Base-by-base conservation (phyloP, 1,140 invertebrate species). In the Drosophila suzukii region DNA sequence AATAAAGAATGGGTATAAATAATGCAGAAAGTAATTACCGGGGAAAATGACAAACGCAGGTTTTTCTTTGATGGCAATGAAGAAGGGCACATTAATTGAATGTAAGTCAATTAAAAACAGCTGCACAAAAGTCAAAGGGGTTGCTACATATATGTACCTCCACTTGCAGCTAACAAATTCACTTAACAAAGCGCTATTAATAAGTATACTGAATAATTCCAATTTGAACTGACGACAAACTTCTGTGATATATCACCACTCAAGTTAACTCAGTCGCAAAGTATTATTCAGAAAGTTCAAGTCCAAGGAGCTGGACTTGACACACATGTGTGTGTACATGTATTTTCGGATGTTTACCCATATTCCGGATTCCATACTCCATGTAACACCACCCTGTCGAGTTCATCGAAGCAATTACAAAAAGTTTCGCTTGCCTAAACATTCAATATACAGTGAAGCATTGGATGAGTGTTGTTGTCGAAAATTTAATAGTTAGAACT, bases 381-480 rank as follows among this genome's bases (percentile, higher is more conserved):
- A 27, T n/a, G 30, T 30, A 49, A 13, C 30, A 51, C 32, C 50
- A 46, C 39, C 55, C 55, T 12, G 12, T 15, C 38, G 30, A 20
- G 34, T 39, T 67, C 17, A 55, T 54, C 46, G 32, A 65, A 62
- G 41, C 68, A 78, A 78, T 73, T 58, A 62, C 56, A 43, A 47
- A 74, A 81, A 63, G 61, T 73, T 74, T 34, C 30, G 58, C n/a
- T 59, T 30, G 24, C 51, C 43, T 43, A 56, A 74, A 74, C 47
- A 78, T 78, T 58, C 27, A 47, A 78, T 56, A 60, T n/a, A 74
- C 57, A 78, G 61, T 36, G 46, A 34, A 10, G 12, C 17, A 15
- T 1, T n/a, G 17, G 2, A 2, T n/a, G 24, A 27, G 10, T 12
- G 3, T 13, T 10, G 15, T 41, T 6, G 0, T 11, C 2, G 12